Base-by-base conservation (phyloP, 2,113 vertebrate genomes). In the Grammomys dolichurus region DNA sequence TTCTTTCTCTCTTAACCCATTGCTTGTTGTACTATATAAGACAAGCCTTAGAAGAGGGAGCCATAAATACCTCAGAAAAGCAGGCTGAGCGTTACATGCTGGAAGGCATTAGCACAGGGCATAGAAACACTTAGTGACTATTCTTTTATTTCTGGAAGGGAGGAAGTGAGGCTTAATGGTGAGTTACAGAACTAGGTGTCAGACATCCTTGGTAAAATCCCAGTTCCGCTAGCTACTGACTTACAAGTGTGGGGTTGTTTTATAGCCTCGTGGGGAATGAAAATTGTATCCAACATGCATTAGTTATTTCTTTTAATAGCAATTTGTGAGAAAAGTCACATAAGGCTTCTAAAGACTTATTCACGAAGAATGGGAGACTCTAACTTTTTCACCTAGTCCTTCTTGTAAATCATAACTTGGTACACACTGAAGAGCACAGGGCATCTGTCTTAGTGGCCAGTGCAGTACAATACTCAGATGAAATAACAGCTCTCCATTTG, bases 91-190 rank as follows among this genome's bases (percentile, higher is more conserved):
- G 96, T 77, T 90, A 87, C 89, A 81, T 94, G 94, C 95, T 95
- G 91, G 94, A 73, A 97, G 94, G 92, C 96, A 97, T 97, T 97
- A 96, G 91, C 82, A 43, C 73, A 90, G 89, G 85, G 96, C 89
- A 95, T 82, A 96, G 96, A 96, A 97, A 97, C 93, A 94, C 96
- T 97, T 97, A 95, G 97, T 97, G 97, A 65, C 82, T 85, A 93
- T 81, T 82, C 96, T 97, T 96, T 95, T 97, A 96, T 97, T 97
- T 97, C 96, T 96, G 65, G 94, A 96, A 95, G 96, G 43, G 96
- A 96, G 97, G 97, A 96, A 95, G 91, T 82, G 56, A 95, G 94
- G 89, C 91, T 97, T 96, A 95, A 94, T 97, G 96, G 94, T 94
- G 91, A 97, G 89, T 84, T 96, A 70, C 95, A 97, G 94, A 96